Evolutionary conservation across 2,888 invertebrate species (phyloP).

Genomic region (Reticulitermes lucifugus): DNA sequence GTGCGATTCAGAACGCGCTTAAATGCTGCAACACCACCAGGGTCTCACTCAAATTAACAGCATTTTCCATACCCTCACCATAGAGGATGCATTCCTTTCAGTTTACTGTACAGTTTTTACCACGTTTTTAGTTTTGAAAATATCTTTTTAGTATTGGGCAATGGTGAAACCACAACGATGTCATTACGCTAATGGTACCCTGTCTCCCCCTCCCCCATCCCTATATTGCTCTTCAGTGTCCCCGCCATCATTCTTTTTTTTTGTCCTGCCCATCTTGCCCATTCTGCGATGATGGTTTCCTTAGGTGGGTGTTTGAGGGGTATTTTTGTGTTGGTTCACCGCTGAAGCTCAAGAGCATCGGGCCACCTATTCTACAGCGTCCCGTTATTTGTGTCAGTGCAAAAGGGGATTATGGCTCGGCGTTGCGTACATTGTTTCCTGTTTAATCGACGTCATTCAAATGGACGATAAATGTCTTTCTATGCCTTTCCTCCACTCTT

Average conservation of each 20-base stretch:
- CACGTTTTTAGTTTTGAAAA: not conserved
- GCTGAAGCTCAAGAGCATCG: too few species aligned
- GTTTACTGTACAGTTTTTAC: not conserved
- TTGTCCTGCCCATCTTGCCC: conserved; percentile 5
- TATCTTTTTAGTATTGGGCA: not conserved
- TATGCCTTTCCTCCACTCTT: not conserved
- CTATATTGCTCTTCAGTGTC: not conserved
- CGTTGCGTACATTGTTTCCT: not conserved
- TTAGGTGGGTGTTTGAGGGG: not conserved
- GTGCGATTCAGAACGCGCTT: too few species aligned
- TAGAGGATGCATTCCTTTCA: not conserved
- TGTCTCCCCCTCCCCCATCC: not conserved
- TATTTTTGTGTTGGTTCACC: not conserved
- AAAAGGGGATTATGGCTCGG: not conserved
- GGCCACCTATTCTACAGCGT: not conserved
- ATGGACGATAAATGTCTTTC: conserved; percentile 15
- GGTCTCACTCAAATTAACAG: too few species aligned
- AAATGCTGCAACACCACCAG: too few species aligned
- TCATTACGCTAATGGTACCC: conserved; percentile 20
- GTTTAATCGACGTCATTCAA: not conserved
- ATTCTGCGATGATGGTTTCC: not conserved
- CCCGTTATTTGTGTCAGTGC: not conserved
- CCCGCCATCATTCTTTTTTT: not conserved
- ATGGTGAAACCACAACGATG: not conserved
- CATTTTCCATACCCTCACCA: too few species aligned